Evolutionary conservation across 2,888 invertebrate genomes (phyloP), one percentile per base, ranked within the genome.

Genomic region (Lathronympha strigana): DNA sequence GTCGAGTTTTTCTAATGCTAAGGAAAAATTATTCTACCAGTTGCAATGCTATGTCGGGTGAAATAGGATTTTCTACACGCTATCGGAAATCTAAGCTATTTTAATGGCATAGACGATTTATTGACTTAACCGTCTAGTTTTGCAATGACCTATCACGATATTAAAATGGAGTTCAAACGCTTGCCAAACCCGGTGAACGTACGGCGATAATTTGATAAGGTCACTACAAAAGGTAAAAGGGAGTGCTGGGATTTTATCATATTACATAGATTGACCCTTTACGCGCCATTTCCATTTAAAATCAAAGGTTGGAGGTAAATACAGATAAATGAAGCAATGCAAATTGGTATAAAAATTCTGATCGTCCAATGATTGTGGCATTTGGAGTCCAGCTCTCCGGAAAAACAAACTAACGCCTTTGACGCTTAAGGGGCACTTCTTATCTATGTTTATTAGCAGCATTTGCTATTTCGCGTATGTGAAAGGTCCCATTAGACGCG

Each of bases 401-500:
- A 13, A 36, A 36, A 13, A n/a, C n/a, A 19, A 11, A 2, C 17
- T 19, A 17, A 47, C 47, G 40, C 5, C 28, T n/a, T 23, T n/a
- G 4, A n/a, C 1, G 45, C 3, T 4, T 9, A 23, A n/a, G 11
- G 15, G 0, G 3, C 38, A 4, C 5, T 38, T 15, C 38, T 11
- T 23, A 6, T n/a, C 6, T 23, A 9, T 38, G 19, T 9, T 9
- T 1, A n/a, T 13, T 13, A 23, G 13, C 23, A 11, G 45, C 4
- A 47, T 23, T 47, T 21, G 19, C 5, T 47, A 13, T 47, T 23
- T n/a, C 47, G n/a, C 47, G 23, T 25, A 23, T 47, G 58, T 64
- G 45, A 64, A 64, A 64, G 60, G 64, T 51, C 64, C 60, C 64
- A 51, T 53, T n/a, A 64, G 36, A 53, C 45, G 36, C 40, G 60